phyloP scores from a whole-genome alignment of 2,888 invertebrate genomes.

The Metallyticus violacea region DNA sequence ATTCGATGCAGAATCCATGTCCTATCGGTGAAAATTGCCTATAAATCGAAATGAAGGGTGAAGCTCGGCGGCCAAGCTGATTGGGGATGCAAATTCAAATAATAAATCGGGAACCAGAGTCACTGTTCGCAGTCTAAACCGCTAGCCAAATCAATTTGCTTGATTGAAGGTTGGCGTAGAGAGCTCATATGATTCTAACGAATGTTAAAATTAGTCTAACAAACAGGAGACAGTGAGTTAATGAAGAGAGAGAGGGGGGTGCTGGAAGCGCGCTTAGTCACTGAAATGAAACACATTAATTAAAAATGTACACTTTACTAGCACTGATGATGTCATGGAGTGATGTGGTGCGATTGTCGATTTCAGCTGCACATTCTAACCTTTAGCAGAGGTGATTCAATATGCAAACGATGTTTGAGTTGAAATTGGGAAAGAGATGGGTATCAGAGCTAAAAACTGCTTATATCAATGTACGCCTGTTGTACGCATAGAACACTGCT shows the following conservation, averaged over 20 bases:
- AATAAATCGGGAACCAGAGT: background rate
- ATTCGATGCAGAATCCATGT: background rate
- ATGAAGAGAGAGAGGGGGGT: background rate
- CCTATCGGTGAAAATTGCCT: background rate
- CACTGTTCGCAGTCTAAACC: background rate
- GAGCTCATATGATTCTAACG: background rate
- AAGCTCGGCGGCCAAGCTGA: background rate
- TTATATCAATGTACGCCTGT: background rate
- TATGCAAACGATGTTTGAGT: background rate
- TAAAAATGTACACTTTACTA: background rate
- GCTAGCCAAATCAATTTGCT: background rate
- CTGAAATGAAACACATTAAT: background rate
- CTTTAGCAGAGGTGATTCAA: background rate
- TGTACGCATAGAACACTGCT: background rate
- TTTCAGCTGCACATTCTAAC: background rate
- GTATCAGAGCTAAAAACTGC: background rate
- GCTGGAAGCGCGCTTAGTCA: background rate
- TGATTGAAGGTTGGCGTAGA: background rate
- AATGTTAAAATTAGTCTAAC: background rate
- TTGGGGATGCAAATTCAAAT: background rate
- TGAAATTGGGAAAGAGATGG: background rate
- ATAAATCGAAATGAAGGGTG: background rate
- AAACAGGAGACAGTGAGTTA: background rate
- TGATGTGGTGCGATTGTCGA: background rate
- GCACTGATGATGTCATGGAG: background rate